Conservation (phyloP, 2,113 vertebrate species). For the Neopipo cinnamomea region DNA sequence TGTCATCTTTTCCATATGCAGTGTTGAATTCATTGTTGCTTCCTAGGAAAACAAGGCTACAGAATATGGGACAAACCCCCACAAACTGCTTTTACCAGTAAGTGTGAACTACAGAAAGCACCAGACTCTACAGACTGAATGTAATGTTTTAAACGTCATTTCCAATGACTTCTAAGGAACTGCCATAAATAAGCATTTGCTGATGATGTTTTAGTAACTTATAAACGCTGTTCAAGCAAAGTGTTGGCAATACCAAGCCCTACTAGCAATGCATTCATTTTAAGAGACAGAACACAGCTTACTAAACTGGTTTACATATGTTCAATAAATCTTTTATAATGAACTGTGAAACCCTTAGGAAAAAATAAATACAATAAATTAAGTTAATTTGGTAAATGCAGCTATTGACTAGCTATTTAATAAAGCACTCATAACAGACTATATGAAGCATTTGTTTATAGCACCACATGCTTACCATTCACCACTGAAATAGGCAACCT, state of each 20-base stretch:
- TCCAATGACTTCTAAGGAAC: background rate
- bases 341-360: conserved; percentile 12
- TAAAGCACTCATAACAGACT: conserved; percentile 5
- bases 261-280: background rate
- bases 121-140: background rate
- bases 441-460: conserved; percentile 5
- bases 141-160: background rate
- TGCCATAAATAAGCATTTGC: background rate
- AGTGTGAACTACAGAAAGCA: background rate
- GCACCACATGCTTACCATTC: background rate
- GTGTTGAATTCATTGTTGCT: background rate
- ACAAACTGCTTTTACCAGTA: background rate
- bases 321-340: conserved; percentile 59
- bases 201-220: background rate
- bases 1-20: background rate
- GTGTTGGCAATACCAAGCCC: background rate
- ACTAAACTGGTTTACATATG: conserved; percentile 5
- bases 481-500: background rate
- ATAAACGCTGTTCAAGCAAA: background rate
- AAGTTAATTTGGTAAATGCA: conserved; percentile 38
- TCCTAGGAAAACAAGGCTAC: background rate
- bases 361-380: conserved; percentile 43
- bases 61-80: background rate
- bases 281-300: background rate
- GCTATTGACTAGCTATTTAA: conserved; percentile 37